Base-by-base conservation (phyloP, 2,888 invertebrate genomes). In the Lampropteryx suffumata region DNA sequence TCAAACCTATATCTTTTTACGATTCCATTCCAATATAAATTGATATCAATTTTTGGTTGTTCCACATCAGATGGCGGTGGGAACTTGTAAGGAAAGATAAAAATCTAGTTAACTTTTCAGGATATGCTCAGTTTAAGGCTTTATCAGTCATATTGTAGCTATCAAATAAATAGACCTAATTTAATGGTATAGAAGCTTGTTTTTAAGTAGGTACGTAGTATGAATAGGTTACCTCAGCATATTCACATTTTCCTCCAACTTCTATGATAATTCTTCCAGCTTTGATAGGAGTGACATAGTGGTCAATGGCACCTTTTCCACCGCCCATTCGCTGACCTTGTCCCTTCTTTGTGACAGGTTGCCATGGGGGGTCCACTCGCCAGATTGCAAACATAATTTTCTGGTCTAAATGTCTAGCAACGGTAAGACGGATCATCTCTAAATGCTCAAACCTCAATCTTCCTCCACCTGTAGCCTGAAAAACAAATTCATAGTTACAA, bases 281-380 rank as follows among this genome's bases (percentile, higher is more conserved):
- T 90, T 95, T 97, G 2, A 99, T 82, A 0, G 99, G 99, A 0
- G 98, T 97, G 0, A 96, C 97, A 79, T 98, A 99, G 81, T 98
- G 97, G 75, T 98, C 95, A 50, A 99, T 98, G 0, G 94, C 91
- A 5, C 97, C 98, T 91, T 99, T 99, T 9, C 99, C 99, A 59
- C 98, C 98, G 6, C 99, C 99, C 96, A 98, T 97, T 66, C 97
- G 91, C 61, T 95, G 94, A 0, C 99, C 99, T 78, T 95, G 95
- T 0, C 97, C 96, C 78, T 96, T 96, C 79, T 95, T 97, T 0
- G 97, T 96, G 7, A 98, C 85, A 0, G 99, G 96, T 71, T 99
- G 98, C 99, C 99, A 99, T 0, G 99, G 98, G 0, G 97, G 91
- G 67, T 98, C 97, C 0, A 99, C 90, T 65, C 99, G 91, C 98